A percentile compares a stretch with the other conserved stretches of the same genome.
These are phyloP conservation scores for Cygnus olor DNA, from an alignment of 2,797 vertebrate genomes.

Conservation along the genomic window DNA sequence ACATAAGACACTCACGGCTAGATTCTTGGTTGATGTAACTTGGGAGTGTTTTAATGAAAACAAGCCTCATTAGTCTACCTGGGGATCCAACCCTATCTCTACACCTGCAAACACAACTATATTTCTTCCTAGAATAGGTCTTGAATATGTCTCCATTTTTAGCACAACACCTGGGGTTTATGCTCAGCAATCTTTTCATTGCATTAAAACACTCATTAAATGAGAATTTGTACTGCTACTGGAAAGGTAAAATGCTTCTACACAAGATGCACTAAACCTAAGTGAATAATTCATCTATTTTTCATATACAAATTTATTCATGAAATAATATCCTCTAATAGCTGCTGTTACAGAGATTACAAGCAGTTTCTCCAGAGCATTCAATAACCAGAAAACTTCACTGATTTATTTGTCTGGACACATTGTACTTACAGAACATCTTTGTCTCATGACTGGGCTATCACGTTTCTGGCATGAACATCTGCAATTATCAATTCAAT, in stretches of 20 bases:
- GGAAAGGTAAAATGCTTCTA: conserved; percentile 6
- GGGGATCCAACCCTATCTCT: neutral
- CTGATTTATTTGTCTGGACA: neutral
- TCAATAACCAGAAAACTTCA: neutral
- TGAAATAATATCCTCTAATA: conserved; percentile 22
- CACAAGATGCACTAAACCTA: conserved; percentile 15
- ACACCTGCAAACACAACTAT: conserved; percentile 19
- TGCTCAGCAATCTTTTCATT: neutral
- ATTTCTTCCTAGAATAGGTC: conserved; percentile 2
- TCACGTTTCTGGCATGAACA: neutral
- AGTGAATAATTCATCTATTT: conserved; percentile 55
- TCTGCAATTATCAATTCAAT: neutral
- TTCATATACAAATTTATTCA: conserved; percentile 50
- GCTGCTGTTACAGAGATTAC: neutral
- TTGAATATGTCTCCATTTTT: conserved; percentile 6
- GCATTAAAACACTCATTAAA: conserved; percentile 46
- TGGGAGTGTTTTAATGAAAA: neutral
- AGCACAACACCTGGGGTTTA: conserved; percentile 39
- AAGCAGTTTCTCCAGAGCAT: neutral
- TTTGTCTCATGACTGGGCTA: neutral
- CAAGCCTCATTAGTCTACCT: neutral
- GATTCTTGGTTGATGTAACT: neutral
- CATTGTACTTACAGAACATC: neutral
- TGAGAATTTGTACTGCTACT: neutral
- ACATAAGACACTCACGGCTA: neutral